Conservation (phyloP, 1,140 invertebrate species). For the Bombus waltoni region DNA sequence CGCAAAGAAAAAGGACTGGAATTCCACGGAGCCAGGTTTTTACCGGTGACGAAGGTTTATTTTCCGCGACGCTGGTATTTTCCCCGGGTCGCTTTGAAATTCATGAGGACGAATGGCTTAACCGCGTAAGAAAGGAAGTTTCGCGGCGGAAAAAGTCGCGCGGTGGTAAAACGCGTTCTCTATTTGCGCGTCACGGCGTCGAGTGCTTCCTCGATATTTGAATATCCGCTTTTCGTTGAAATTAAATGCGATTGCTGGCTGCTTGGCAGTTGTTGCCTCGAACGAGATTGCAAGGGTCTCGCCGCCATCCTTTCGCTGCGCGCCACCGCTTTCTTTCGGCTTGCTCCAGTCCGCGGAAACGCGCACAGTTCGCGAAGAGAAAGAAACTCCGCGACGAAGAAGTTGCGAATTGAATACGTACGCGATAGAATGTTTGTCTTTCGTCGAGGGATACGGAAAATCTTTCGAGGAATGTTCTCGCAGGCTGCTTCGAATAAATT, state of each 20-base stretch:
- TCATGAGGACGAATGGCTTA: constrained; percentile 75
- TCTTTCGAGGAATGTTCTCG: background rate
- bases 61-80: constrained; percentile 39
- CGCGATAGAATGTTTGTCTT: background rate
- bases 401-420: background rate
- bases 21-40: background rate
- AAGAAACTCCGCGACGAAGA: background rate
- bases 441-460: background rate
- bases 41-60: constrained; percentile 4
- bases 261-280: background rate
- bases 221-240: constrained; percentile 61
- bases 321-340: too few species aligned
- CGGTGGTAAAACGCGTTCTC: constrained; percentile 42
- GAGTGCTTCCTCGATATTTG: constrained; percentile 64
- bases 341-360: background rate
- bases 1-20: background rate
- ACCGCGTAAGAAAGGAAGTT: constrained; percentile 72
- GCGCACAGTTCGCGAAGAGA: background rate
- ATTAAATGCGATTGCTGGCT: constrained; percentile 57
- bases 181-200: constrained; percentile 54
- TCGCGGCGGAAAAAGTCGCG: constrained; percentile 13
- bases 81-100: constrained; percentile 73
- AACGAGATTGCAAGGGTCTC: constrained; percentile 5
- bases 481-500: background rate
- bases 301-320: background rate